Conservation (phyloP, 1,140 invertebrate genomes). For the Cephus cinctus region DNA sequence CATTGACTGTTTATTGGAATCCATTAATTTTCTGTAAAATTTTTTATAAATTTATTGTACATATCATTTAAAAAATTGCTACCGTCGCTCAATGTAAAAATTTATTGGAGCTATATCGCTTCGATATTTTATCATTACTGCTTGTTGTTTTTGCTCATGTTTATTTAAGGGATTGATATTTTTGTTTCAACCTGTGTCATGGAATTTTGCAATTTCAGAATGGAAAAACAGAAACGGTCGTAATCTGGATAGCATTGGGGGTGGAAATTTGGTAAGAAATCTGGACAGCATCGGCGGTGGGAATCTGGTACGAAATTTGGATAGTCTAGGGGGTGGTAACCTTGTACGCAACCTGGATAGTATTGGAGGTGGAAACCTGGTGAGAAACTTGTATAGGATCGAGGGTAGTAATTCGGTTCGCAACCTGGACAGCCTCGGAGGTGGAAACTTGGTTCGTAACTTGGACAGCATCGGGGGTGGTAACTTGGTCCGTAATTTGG, state of each 20-base stretch:
- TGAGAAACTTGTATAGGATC: conserved; percentile 51
- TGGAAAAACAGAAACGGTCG: too few species aligned
- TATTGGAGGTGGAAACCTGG: conserved; percentile 51
- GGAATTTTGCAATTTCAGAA: neutral
- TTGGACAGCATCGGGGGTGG: conserved; percentile 53
- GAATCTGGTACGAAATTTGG: conserved; percentile 11
- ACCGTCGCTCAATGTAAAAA: neutral
- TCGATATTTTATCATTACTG: too few species aligned
- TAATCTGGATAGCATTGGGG: neutral
- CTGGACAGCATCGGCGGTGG: conserved; percentile 29
- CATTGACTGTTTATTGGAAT: too few species aligned
- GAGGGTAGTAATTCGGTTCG: conserved; percentile 51
- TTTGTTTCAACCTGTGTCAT: neutral
- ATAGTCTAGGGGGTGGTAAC: conserved; percentile 48
- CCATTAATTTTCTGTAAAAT: neutral
- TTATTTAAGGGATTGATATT: neutral
- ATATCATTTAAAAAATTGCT: neutral
- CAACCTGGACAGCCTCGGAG: conserved; percentile 46
- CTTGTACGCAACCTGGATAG: conserved; percentile 47
- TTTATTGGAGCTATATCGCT: too few species aligned
- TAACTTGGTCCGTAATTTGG: conserved; percentile 47
- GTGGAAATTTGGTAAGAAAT: conserved; percentile 20
- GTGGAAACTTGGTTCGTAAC: conserved; percentile 48
- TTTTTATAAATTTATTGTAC: neutral
- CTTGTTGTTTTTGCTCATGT: neutral